Evolutionary conservation across 2,797 vertebrate species (phyloP).

Genomic region (Sciurus carolinensis): DNA sequence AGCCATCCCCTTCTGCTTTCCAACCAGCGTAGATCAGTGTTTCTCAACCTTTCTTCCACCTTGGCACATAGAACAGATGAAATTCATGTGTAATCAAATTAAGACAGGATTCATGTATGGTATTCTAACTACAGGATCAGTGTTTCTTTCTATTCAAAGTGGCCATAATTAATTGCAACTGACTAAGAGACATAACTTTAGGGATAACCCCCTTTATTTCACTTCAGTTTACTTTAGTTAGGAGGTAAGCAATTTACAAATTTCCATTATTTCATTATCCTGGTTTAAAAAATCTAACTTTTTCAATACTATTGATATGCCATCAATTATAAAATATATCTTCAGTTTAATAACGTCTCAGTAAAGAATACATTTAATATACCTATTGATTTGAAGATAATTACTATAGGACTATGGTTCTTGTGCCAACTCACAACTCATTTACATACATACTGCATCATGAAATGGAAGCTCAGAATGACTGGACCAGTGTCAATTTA

Average conservation of each 20-base stretch:
- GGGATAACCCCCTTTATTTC: background rate
- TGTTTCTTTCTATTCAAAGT: background rate
- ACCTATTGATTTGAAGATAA: slow-evolving; percentile 38
- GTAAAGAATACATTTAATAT: slow-evolving; percentile 7
- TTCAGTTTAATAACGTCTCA: slow-evolving; percentile 8
- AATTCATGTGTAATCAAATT: background rate
- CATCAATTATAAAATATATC: slow-evolving; percentile 37
- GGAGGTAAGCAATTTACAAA: slow-evolving; percentile 15
- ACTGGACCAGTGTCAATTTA: background rate
- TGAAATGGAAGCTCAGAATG: slow-evolving; percentile 7
- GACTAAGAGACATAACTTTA: background rate
- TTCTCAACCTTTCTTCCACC: background rate
- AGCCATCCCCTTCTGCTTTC: background rate
- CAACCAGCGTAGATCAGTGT: background rate
- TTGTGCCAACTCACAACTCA: slow-evolving; percentile 15
- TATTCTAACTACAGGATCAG: background rate
- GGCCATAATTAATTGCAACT: background rate
- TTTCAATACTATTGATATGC: slow-evolving; percentile 36
- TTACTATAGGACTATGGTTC: background rate
- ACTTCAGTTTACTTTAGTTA: slow-evolving; percentile 47
- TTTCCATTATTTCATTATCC: background rate
- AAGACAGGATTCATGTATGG: background rate
- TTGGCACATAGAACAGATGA: background rate
- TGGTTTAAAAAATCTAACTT: background rate
- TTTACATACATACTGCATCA: background rate